Base-by-base conservation (phyloP, 2,797 vertebrate genomes). In the Miichthys miiuy region DNA sequence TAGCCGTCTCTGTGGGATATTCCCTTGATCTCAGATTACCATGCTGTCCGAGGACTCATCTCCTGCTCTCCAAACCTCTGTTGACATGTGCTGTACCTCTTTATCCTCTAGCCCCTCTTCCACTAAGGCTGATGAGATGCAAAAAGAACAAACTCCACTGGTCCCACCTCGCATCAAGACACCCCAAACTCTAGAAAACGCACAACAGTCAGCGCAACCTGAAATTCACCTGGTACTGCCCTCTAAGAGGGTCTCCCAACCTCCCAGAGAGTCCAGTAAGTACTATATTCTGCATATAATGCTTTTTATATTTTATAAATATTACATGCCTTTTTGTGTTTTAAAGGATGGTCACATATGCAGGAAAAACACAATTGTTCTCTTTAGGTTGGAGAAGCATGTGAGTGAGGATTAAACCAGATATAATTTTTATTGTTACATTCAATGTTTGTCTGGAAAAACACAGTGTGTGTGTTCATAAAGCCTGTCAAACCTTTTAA, bases 91-190 rank as follows among this genome's bases (percentile, higher is more conserved):
- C 46, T 86, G 11, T 82, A 3, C 50, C 20, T 47, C 54, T 89
- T 66, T 78, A 21, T 71, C 79, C 56, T 21, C 27, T 77, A 92
- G 87, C 68, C 61, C 77, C 10, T 50, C 84, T 72, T 34, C 27
- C 38, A 83, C 70, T 65, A 77, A 78, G 34, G 12, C 51, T 0
- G 82, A 93, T 80, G 92, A 93, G 38, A 25, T 41, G 6, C 86
- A 89, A 20, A 82, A 48, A 8, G 90, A 89, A 13, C 80, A 68
- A 69, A 72, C 65, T 50, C 95, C 90, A 17, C 82, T 84, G 54
- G 70, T 93, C 21, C 92, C 88, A 13, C 89, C 87, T n/a, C 86
- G 90, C 51, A 83, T 64, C 73, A 87, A 64, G 81, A 80, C 56
- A 23, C 23, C 77, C 2, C 74, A 76, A 47, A 50, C 25, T 44